Evolutionary conservation across 2,888 invertebrate species (phyloP), one percentile per base, ranked within the genome.

Genomic region (Ashinkailepas kermadecensis): DNA sequence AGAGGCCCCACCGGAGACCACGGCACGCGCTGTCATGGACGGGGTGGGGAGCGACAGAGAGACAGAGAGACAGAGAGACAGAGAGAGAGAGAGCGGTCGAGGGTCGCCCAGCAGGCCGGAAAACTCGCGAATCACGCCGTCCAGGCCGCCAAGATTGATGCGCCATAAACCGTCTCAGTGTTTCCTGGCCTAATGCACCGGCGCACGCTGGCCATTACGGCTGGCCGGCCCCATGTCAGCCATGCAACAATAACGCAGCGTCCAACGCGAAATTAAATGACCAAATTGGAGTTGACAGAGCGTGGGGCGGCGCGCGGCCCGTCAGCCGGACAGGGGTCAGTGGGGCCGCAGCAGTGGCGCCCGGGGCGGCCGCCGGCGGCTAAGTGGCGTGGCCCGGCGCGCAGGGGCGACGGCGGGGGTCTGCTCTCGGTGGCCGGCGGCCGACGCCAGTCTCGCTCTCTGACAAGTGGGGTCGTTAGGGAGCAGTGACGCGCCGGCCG

Each of bases 281-380:
- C 74, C 74, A 74, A 74, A 74, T 74, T 74, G 74, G 74, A 74
- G 74, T 74, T 74, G 74, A 74, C 74, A 56, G 74, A 74, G 74
- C 74, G 74, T 56, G n/a, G 74, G 10, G 74, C 74, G 74, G 74
- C 21, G 25, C 67, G 74, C 7, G 74, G 59, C 12, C 59, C 54
- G 74, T n/a, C 74, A 12, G 74, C 54, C 18, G 54, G 23, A 23
- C 23, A 23, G 65, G 8, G n/a, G 67, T n/a, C n/a, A n/a, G 67
- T 11, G 25, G 23, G 67, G 54, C 54, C 70, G 67, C 25, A 7
- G 39, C 70, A 4, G 70, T 25, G 12, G n/a, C 9, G 39, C 13
- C 15, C 13, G 12, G 70, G 10, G 56, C 74, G 21, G 39, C 59
- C 11, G 59, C 59, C 59, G 12, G 1, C 59, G 12, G 59, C 12